Conservation (phyloP, 2,797 vertebrate species). For the Craterocephalus amniculus region DNA sequence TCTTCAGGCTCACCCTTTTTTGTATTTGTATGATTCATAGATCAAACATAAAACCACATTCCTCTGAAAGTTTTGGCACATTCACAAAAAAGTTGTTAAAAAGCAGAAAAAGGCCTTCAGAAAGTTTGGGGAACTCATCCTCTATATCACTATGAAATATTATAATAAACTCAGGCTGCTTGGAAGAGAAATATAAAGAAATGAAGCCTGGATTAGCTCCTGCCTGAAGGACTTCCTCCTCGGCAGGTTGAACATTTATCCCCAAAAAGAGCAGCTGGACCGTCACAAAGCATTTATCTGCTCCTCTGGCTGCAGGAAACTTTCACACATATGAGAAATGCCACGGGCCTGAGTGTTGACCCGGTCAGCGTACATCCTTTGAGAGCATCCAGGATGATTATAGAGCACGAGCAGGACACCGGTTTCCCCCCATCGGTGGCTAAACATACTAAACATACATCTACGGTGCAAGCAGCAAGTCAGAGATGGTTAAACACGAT, state of each 20-base stretch:
- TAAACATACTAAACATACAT: slow-evolving; percentile 40
- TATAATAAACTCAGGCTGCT: too few relatives aligned
- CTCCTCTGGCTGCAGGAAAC: slow-evolving; percentile 26
- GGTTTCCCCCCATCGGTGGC: slow-evolving; percentile 31
- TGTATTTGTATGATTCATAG: too few relatives aligned
- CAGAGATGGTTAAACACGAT: slow-evolving; percentile 45
- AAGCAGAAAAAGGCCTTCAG: too few relatives aligned
- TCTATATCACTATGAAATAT: too few relatives aligned
- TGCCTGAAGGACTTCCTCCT: background rate
- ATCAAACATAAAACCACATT: too few relatives aligned
- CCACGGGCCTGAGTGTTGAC: slow-evolving; percentile 37
- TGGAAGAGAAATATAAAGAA: too few relatives aligned
- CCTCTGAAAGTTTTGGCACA: too few relatives aligned
- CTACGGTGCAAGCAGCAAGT: slow-evolving; percentile 48
- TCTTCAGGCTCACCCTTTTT: too few relatives aligned
- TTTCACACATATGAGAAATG: slow-evolving; percentile 44
- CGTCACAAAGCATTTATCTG: slow-evolving; percentile 32
- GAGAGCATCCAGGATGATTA: slow-evolving; percentile 54
- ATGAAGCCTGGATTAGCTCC: too few relatives aligned
- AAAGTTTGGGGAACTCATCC: too few relatives aligned
- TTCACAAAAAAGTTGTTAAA: too few relatives aligned
- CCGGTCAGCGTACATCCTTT: slow-evolving; percentile 25
- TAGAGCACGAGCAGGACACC: slow-evolving; percentile 49
- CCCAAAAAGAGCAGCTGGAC: background rate
- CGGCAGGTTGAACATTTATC: background rate